These are phyloP conservation scores for Erinaceus europaeus DNA, from an alignment of 2,113 vertebrate genomes.

Conservation along the genomic window DNA sequence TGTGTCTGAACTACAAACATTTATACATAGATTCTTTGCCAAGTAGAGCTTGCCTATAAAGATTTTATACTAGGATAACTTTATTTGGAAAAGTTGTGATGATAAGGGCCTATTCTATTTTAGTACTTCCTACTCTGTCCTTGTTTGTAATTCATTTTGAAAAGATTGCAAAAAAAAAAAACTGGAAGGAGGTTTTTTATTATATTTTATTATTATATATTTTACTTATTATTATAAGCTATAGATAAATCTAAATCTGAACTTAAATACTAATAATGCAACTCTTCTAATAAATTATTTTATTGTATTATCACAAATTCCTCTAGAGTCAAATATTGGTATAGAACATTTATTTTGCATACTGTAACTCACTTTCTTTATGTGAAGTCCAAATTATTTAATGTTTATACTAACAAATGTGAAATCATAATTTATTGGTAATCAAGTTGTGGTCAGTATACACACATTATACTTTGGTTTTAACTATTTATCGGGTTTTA, in stretches of 20 bases:
- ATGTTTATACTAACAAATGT: neutral
- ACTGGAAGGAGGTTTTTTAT: no score
- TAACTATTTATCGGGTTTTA: slow-evolving; percentile 1
- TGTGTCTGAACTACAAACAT: neutral
- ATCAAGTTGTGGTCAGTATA: neutral
- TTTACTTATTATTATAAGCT: slow-evolving; percentile 27
- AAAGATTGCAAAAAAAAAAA: slow-evolving; percentile 18
- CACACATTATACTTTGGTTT: neutral
- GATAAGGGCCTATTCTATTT: neutral
- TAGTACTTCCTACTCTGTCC: neutral
- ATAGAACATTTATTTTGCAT: neutral
- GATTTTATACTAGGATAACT: neutral
- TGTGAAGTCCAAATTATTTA: neutral
- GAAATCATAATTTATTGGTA: neutral
- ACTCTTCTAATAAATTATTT: neutral
- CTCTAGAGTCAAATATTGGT: neutral
- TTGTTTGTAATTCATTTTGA: slow-evolving; percentile 19
- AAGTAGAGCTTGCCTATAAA: neutral
- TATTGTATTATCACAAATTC: neutral
- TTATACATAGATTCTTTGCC: neutral
- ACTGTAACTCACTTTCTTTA: neutral
- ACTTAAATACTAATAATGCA: slow-evolving; percentile 15
- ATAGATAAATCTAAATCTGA: neutral
- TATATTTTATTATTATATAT: no score
- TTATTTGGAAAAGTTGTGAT: slow-evolving; percentile 45